phyloP scores from a whole-genome alignment of 2,797 vertebrate species.

The Danio choprae region DNA sequence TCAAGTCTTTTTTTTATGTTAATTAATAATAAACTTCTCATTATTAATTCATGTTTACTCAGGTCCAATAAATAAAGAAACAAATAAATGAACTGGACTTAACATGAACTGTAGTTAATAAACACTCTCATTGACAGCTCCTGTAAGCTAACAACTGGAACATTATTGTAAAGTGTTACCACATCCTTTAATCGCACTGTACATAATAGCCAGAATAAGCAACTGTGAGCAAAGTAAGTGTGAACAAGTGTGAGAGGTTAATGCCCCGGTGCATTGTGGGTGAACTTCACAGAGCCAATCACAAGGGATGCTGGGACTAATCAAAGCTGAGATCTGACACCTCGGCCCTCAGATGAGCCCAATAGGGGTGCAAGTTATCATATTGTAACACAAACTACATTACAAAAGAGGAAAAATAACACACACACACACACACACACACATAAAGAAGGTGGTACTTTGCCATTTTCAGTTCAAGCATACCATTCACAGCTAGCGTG shows the following conservation, averaged over 20 bases:
- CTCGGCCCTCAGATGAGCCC: slow-evolving; percentile 31
- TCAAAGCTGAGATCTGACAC: slow-evolving; percentile 60
- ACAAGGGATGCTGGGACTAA: slow-evolving; percentile 56
- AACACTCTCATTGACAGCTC: no score
- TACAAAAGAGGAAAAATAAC: slow-evolving; percentile 18
- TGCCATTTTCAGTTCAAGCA: slow-evolving; percentile 71
- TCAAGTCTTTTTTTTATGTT: no score
- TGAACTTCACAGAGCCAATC: slow-evolving; percentile 52
- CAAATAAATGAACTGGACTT: no score
- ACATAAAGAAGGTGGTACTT: slow-evolving; percentile 60
- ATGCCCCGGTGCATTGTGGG: slow-evolving; percentile 41
- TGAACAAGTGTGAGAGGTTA: slow-evolving; percentile 17
- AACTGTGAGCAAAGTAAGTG: slow-evolving; percentile 21
- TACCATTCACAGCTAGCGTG: slow-evolving; percentile 89
- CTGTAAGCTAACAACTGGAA: no score
- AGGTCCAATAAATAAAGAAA: no score
- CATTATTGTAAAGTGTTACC: neutral
- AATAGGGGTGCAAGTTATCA: slow-evolving; percentile 38
- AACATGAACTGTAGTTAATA: no score
- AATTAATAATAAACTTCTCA: no score
- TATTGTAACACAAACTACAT: slow-evolving; percentile 54
- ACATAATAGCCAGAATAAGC: neutral
- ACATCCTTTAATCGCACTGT: neutral
- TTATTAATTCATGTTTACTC: no score
- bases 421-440: neutral